phyloP scores from a whole-genome alignment of 2,888 invertebrate species.

The Homarus gammarus region DNA sequence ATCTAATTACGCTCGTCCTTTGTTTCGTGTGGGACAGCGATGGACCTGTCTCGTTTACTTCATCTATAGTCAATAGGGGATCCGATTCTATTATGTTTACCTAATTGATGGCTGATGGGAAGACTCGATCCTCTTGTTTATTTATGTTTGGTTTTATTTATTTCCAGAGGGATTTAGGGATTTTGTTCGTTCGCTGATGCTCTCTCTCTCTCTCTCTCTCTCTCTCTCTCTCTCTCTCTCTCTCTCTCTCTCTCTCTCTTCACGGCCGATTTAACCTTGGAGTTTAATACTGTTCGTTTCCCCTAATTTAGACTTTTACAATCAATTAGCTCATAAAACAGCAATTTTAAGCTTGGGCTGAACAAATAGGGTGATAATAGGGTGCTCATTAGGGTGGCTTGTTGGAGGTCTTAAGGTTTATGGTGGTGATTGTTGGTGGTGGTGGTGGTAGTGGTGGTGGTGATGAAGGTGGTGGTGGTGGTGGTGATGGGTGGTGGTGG shows the following conservation, averaged over 20 bases:
- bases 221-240: too few relatives aligned
- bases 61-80: background rate
- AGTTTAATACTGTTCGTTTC: too few relatives aligned
- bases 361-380: background rate
- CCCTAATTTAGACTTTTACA: background rate
- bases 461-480: too few relatives aligned
- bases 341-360: background rate
- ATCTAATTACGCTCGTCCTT: slow-evolving; percentile 11
- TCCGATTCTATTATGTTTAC: slow-evolving; percentile 17
- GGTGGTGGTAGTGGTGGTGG: too few relatives aligned
- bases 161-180: background rate
- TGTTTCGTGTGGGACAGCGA: background rate
- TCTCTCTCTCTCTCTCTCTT: too few relatives aligned
- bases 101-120: background rate
- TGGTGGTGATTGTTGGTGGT: too few relatives aligned
- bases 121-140: too few relatives aligned
- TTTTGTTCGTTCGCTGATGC: too few relatives aligned
- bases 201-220: too few relatives aligned
- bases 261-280: too few relatives aligned
- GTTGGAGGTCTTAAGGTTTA: too few relatives aligned
- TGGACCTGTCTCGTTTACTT: slow-evolving; percentile 26
- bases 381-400: background rate
- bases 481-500: too few relatives aligned
- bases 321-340: background rate
- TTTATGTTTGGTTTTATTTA: background rate